A percentile compares a stretch with the other conserved stretches of the same genome.
Conservation (phyloP, 2,888 invertebrate species). For the Luffia ferchaultella region DNA sequence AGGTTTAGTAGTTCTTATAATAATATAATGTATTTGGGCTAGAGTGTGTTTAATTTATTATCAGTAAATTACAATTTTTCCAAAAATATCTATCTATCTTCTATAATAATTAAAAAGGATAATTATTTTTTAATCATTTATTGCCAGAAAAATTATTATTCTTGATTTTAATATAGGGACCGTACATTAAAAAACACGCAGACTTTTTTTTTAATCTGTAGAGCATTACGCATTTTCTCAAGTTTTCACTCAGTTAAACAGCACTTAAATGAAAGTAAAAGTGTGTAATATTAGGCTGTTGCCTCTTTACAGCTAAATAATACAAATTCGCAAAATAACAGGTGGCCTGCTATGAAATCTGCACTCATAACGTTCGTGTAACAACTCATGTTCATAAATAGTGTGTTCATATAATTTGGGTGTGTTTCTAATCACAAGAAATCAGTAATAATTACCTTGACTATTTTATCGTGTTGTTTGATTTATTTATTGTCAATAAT, state of each 20-base stretch:
- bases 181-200: background rate
- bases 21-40: no score
- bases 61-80: no score
- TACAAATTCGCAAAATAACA: slow-evolving; percentile 46
- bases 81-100: no score
- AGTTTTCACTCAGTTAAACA: background rate
- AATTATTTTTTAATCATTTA: background rate
- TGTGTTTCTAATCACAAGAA: background rate
- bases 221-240: background rate
- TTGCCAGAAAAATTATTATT: background rate
- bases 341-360: slow-evolving; percentile 40
- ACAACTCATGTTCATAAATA: no score
- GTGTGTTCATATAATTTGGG: background rate
- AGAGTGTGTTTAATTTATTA: no score
- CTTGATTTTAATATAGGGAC: background rate
- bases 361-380: slow-evolving; percentile 34
- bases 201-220: background rate
- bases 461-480: background rate
- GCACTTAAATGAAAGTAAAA: slow-evolving; percentile 11
- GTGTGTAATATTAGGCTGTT: slow-evolving; percentile 15
- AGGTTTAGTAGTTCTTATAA: no score
- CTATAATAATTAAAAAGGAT: background rate
- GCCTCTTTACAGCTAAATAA: slow-evolving; percentile 31
- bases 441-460: background rate
- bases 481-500: background rate